Conservation (phyloP, 2,888 invertebrate species). For the Aelia acuminata region DNA sequence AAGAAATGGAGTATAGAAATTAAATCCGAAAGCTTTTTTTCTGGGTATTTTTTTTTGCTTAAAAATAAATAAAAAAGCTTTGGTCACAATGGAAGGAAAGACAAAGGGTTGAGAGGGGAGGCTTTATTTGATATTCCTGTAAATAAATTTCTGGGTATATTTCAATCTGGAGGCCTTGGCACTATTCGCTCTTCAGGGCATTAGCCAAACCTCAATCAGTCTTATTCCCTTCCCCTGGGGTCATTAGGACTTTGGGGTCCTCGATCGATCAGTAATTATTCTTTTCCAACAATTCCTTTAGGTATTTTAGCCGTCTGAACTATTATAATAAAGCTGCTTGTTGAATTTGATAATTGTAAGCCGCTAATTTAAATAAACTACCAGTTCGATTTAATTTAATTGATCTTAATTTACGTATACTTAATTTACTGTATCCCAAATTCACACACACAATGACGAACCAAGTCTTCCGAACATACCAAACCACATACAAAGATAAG, state of each 20-base stretch:
- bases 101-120: background rate
- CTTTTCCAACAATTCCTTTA: background rate
- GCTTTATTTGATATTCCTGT: constrained; percentile 19
- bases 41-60: background rate
- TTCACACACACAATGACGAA: no score
- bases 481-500: no score
- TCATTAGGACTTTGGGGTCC: background rate
- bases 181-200: background rate
- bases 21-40: background rate
- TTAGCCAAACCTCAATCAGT: constrained; percentile 11
- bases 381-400: no score
- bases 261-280: background rate
- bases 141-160: constrained; percentile 23
- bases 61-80: background rate
- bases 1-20: background rate
- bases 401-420: no score
- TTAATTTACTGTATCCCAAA: no score
- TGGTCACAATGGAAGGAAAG: background rate
- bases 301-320: background rate
- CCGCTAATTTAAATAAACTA: no score
- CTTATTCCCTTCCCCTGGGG: background rate
- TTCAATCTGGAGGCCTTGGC: background rate
- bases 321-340: no score
- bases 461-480: no score
- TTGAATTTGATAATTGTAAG: no score